Conservation (phyloP, 2,888 invertebrate genomes). For the Macaria notata region DNA sequence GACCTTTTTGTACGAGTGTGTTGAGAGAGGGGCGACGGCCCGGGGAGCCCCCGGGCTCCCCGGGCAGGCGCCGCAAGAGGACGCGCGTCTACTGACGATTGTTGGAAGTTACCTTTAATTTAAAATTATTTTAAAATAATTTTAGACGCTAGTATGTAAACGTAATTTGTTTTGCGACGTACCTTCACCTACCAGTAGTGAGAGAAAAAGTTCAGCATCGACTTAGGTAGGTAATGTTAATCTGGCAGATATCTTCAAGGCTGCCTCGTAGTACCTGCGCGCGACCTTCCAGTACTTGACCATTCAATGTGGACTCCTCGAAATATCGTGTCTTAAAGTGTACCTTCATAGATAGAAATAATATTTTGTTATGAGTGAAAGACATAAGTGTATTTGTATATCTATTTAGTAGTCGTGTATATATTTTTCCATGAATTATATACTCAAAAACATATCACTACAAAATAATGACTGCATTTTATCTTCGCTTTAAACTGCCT, state of each 20-base stretch:
- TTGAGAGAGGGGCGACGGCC: slow-evolving; percentile 25
- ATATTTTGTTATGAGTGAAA: slow-evolving; percentile 21
- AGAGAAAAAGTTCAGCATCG: slow-evolving; percentile 78
- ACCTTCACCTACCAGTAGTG: slow-evolving; percentile 48
- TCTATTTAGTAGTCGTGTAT: slow-evolving; percentile 30
- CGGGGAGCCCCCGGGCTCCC: slow-evolving; percentile 2
- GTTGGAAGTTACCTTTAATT: slow-evolving; percentile 80
- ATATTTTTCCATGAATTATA: slow-evolving; percentile 21
- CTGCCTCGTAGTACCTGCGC: slow-evolving; percentile 6
- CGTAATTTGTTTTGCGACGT: slow-evolving; percentile 68
- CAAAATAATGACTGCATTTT: slow-evolving; percentile 26
- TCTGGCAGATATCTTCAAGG: slow-evolving; percentile 4
- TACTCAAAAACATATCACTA: slow-evolving; percentile 33
- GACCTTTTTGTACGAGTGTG: slow-evolving; percentile 55
- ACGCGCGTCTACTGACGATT: slow-evolving; percentile 40
- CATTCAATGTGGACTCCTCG: slow-evolving; percentile 4
- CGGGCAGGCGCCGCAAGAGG: slow-evolving; percentile 12
- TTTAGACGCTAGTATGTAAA: slow-evolving; percentile 70
- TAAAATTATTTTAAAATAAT: slow-evolving; percentile 71
- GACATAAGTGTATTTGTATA: slow-evolving; percentile 25
- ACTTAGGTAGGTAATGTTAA: slow-evolving; percentile 5
- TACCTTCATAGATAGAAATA: slow-evolving; percentile 70
- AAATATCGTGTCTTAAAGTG: slow-evolving; percentile 66
- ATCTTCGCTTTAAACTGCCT: slow-evolving; percentile 12
- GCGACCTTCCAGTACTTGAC: neutral